phyloP scores from a whole-genome alignment of 2,797 vertebrate species.

The Tenualosa thibaudeaui region DNA sequence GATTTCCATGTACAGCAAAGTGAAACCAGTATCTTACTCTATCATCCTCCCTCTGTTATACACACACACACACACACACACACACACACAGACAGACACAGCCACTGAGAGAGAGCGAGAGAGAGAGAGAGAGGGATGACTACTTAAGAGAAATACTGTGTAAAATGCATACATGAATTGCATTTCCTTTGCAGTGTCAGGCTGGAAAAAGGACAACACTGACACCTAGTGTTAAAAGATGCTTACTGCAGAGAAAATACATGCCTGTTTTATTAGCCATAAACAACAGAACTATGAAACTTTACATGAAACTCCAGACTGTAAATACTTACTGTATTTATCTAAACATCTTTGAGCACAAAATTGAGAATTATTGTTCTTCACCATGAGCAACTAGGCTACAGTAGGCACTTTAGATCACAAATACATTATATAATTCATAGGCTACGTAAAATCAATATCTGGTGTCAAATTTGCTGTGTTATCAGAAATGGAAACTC shows the following conservation, averaged over 20 bases:
- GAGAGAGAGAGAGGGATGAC: no score
- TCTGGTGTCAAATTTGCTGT: neutral
- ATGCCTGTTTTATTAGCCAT: no score
- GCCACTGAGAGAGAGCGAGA: no score
- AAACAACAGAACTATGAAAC: no score
- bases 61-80: no score
- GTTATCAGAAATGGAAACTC: neutral
- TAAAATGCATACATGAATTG: neutral
- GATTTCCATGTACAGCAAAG: neutral
- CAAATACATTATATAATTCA: neutral
- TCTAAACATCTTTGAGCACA: neutral
- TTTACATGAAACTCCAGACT: no score
- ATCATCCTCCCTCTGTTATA: no score
- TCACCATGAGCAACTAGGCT: neutral
- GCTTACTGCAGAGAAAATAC: neutral
- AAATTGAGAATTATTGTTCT: neutral
- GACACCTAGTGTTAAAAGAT: slow-evolving; percentile 66
- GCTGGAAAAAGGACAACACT: slow-evolving; percentile 64
- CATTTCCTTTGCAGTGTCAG: neutral
- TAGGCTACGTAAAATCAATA: neutral
- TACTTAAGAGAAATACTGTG: neutral
- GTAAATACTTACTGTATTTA: neutral
- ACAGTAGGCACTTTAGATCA: neutral
- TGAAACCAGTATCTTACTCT: neutral
- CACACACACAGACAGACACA: no score